A percentile compares a stretch with the other conserved stretches of the same genome.
Conservation (phyloP, 2,888 invertebrate species). For the Formica aserva region DNA sequence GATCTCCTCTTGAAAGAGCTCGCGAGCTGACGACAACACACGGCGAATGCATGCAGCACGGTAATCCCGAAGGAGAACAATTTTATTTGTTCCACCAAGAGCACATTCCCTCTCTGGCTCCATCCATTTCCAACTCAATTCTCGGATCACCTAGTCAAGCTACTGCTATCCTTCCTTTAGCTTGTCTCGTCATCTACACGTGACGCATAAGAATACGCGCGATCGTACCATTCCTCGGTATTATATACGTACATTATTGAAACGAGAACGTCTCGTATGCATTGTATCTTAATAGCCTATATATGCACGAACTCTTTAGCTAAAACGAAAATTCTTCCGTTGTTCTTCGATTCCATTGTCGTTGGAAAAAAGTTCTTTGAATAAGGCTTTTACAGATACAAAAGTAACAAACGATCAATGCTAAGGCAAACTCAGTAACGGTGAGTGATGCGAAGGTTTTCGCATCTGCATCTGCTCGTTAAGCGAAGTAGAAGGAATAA, state of each 20-base stretch:
- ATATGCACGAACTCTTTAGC: background rate
- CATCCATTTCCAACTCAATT: constrained; percentile 69
- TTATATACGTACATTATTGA: background rate
- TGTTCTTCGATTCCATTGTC: background rate
- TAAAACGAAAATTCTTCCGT: background rate
- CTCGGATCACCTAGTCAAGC: constrained; percentile 58
- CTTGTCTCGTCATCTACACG: constrained; percentile 44
- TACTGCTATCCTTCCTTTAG: constrained; percentile 12
- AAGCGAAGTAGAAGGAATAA: constrained; percentile 75
- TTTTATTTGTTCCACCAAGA: constrained; percentile 75
- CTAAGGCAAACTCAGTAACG: background rate
- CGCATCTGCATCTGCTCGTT: constrained; percentile 68
- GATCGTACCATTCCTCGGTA: background rate
- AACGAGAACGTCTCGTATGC: background rate
- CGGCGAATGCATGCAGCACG: constrained; percentile 53
- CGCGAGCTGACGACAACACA: constrained; percentile 61
- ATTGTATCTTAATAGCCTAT: background rate
- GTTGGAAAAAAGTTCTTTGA: background rate
- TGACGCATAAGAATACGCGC: constrained; percentile 46
- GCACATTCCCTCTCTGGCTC: constrained; percentile 67
- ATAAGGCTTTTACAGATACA: background rate
- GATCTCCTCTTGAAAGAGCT: constrained; percentile 16
- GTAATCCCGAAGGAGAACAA: constrained; percentile 72
- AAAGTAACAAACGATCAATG: constrained; percentile 40
- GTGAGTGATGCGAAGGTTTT: constrained; percentile 60